Evolutionary conservation across 2,797 vertebrate genomes (phyloP).

Genomic region (Garrulus glandarius): DNA sequence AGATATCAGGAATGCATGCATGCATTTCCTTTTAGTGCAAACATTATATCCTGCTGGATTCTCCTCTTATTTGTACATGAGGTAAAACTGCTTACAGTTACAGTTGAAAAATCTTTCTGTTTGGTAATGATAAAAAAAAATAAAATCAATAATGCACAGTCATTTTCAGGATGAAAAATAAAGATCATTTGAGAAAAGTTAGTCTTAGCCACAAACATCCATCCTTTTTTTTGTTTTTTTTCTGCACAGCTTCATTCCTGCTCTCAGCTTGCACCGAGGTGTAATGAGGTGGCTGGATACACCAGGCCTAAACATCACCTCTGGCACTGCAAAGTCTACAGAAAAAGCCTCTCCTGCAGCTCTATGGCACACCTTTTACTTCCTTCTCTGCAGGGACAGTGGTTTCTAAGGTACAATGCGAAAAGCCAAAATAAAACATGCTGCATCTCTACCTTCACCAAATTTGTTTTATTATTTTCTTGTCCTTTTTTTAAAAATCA

Average conservation of each 20-base stretch:
- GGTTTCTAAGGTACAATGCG: background rate
- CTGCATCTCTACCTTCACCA: background rate
- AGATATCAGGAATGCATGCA: background rate
- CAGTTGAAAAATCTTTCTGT: background rate
- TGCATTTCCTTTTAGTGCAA: background rate
- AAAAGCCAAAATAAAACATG: background rate
- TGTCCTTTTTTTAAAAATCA: background rate
- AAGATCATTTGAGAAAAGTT: background rate
- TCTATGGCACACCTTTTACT: background rate
- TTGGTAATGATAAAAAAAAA: background rate
- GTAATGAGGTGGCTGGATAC: background rate
- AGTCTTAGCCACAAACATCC: background rate
- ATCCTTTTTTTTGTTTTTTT: background rate
- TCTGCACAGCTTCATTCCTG: background rate
- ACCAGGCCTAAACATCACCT: background rate
- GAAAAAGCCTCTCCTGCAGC: background rate
- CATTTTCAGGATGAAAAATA: background rate
- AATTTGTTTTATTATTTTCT: background rate
- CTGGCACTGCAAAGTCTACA: background rate
- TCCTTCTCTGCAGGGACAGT: background rate
- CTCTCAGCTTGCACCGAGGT: background rate
- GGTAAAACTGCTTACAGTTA: background rate
- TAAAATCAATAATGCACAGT: background rate
- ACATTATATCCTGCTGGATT: background rate
- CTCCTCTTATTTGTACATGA: background rate